Base-by-base conservation (phyloP, 2,797 vertebrate genomes). In the Periparus ater region DNA sequence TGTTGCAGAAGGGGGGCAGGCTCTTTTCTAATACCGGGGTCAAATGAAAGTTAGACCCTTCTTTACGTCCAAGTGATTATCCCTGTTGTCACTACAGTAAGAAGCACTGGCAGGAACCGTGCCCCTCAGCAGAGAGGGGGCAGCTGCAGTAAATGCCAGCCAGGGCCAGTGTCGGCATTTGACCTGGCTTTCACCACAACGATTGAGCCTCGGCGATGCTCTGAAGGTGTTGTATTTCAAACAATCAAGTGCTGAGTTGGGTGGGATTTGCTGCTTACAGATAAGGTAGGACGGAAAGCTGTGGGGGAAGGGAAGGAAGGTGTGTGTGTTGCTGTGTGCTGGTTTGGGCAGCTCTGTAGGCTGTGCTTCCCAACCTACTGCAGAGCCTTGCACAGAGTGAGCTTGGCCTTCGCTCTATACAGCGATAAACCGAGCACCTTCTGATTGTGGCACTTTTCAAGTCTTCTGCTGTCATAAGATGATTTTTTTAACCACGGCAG, bases 171-270 rank as follows among this genome's bases (percentile, higher is more conserved):
- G n/a, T 68, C 9, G 10, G 55, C 17, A 12, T 47, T 61, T 78
- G 45, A 50, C 50, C 58, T 51, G 51, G 40, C 54, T 86, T 57
- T 91, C 62, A 29, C 27, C 32, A 38, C 30, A 26, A 48, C 34
- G 51, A 38, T 2, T 10, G 19, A 38, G 32, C 48, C 60, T 38
- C 22, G 17, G 26, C 29, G 73, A 27, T 89, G 48, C 54, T 38
- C 57, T 67, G 47, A n/a, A 82, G 66, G 67, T 67, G 47, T 23
- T 81, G 23, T 12, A 17, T 74, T 71, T 73, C 70, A 53, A 72
- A 47, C 70, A n/a, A 25, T n/a, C 6, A 10, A 0, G 53, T 73
- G 1, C 53, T 27, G 44, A 47, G n/a, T 1, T 54, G 50, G 9
- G 51, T 82, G 44, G 62, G 10, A 48, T 89, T 86, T 70, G 74